A percentile compares a stretch with the other conserved stretches of the same genome.
These are phyloP conservation scores for Acinonyx jubatus DNA, from an alignment of 2,113 vertebrate species.

Conservation along the genomic window DNA sequence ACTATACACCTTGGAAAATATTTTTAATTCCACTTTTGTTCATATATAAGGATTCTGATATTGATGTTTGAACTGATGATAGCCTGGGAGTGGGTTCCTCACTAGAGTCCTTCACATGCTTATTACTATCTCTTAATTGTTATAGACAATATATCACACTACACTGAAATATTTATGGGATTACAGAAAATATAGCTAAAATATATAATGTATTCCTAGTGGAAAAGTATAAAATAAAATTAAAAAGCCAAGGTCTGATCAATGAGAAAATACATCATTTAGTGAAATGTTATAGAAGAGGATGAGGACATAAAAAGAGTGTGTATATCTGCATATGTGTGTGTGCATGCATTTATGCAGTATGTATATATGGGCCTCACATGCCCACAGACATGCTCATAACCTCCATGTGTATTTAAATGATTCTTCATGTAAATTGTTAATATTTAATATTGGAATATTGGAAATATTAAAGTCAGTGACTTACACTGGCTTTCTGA, in stretches of 20 bases:
- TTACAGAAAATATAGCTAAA: not conserved
- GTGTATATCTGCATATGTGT: not conserved
- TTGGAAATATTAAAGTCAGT: not conserved
- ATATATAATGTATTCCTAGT: not conserved
- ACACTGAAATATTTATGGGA: not conserved
- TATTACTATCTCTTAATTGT: not conserved
- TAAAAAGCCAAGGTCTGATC: not conserved
- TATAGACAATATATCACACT: not conserved
- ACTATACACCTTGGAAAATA: not conserved
- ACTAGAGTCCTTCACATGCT: not conserved
- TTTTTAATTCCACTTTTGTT: not conserved
- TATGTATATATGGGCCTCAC: accelerated
- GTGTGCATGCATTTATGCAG: too few relatives aligned
- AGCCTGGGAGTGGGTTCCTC: not conserved
- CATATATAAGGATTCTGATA: not conserved
- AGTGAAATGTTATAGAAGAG: not conserved
- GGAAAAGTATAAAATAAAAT: not conserved
- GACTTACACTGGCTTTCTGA: not conserved
- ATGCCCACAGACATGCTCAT: not conserved
- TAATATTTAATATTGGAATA: not conserved
- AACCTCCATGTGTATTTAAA: not conserved
- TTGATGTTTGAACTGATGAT: not conserved
- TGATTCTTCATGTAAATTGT: not conserved
- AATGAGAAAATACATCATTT: not conserved
- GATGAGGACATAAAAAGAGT: not conserved